These are phyloP conservation scores for Lepidocyrtoides sp. DNA, from an alignment of 2,888 invertebrate genomes.

Conservation along the genomic window DNA sequence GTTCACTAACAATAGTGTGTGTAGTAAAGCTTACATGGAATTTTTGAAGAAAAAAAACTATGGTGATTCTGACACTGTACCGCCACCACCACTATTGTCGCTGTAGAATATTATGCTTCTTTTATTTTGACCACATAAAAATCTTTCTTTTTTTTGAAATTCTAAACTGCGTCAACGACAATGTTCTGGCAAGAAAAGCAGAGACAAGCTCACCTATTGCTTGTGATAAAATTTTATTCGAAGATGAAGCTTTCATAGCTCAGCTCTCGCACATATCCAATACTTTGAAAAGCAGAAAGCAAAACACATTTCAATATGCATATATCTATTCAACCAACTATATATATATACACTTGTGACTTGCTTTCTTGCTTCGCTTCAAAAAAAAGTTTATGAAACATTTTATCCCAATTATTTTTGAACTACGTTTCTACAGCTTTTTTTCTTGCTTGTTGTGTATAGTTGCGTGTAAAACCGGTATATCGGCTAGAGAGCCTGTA, in stretches of 20 bases:
- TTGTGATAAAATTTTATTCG: too few relatives aligned
- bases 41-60: not conserved
- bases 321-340: conserved; percentile 37
- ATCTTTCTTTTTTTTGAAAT: conserved; percentile 21
- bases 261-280: conserved; percentile 29
- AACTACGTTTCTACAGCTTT: too few relatives aligned
- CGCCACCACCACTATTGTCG: not conserved
- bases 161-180: not conserved
- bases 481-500: not conserved
- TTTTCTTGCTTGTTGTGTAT: too few relatives aligned
- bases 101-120: not conserved
- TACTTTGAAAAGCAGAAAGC: not conserved
- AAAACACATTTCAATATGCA: conserved; percentile 55
- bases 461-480: conserved; percentile 43
- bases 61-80: not conserved
- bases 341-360: not conserved
- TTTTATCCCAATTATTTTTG: too few relatives aligned
- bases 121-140: conserved; percentile 52
- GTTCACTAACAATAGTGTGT: not conserved
- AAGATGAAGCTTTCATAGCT: not conserved
- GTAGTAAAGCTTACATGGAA: not conserved
- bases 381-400: not conserved
- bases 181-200: not conserved
- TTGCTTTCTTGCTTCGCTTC: not conserved
- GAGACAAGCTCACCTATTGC: too few relatives aligned